Conservation (phyloP, 2,113 vertebrate genomes). For the Poecile atricapillus region DNA sequence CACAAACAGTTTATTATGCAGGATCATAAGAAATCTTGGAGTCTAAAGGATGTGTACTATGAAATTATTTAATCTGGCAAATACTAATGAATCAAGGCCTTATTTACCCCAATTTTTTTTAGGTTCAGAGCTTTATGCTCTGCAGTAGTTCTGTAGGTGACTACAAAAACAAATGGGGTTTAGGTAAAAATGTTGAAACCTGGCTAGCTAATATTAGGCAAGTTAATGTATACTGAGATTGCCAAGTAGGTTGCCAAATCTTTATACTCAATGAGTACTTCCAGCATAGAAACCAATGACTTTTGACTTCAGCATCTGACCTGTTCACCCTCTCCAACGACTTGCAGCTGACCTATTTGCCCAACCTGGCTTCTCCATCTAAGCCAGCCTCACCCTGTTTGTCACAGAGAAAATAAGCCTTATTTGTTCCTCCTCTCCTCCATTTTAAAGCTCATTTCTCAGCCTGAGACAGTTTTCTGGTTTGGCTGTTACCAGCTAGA, state of each 20-base stretch:
- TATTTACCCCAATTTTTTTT: slow-evolving; percentile 4
- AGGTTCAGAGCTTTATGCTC: neutral
- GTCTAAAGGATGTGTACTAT: neutral
- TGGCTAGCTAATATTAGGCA: neutral
- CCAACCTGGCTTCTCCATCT: neutral
- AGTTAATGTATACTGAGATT: neutral
- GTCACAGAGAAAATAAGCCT: neutral
- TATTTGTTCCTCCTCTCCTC: neutral
- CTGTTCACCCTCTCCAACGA: neutral
- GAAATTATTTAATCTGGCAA: slow-evolving; percentile 40
- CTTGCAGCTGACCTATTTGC: neutral
- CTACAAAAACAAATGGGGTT: neutral
- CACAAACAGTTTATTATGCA: slow-evolving; percentile 39
- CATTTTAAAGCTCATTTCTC: neutral
- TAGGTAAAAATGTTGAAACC: neutral
- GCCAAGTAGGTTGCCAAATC: neutral
- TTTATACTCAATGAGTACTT: neutral
- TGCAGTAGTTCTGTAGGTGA: neutral
- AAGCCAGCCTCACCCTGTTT: neutral
- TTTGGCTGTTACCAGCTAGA: neutral
- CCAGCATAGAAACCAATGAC: neutral
- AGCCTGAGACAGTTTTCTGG: neutral
- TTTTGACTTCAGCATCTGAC: neutral
- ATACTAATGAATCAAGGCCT: neutral
- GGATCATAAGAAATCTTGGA: neutral